A percentile compares a stretch with the other conserved stretches of the same genome.
These are phyloP conservation scores for Hydroisotoma schaefferi DNA, from an alignment of 2,888 invertebrate species.

Conservation along the genomic window DNA sequence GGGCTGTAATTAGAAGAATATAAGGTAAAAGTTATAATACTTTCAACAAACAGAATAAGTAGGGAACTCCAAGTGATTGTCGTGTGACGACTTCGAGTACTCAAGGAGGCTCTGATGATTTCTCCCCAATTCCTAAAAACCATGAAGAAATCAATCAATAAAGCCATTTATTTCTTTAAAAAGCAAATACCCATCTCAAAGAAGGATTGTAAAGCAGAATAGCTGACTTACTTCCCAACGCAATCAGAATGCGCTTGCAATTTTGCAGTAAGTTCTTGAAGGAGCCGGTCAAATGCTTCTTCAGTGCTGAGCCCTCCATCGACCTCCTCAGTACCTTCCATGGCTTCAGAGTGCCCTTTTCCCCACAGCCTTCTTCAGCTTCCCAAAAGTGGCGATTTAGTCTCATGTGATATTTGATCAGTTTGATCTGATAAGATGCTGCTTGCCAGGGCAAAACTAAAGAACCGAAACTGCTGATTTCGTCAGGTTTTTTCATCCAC, in stretches of 20 bases:
- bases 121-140: constrained; percentile 42
- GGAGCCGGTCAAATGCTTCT: constrained; percentile 45
- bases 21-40: constrained; percentile 51
- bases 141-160: neutral
- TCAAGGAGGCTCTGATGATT: constrained; percentile 42
- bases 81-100: constrained; percentile 58
- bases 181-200: constrained; percentile 8
- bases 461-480: no score
- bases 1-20: constrained; percentile 50
- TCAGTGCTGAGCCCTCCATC: constrained; percentile 41
- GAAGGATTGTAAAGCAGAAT: neutral
- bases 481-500: no score
- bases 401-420: constrained; percentile 6
- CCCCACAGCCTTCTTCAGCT: neutral
- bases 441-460: no score
- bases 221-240: constrained; percentile 36
- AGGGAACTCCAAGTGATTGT: constrained; percentile 66
- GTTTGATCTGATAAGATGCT: no score
- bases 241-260: constrained; percentile 29
- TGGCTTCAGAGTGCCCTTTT: no score
- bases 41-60: constrained; percentile 55
- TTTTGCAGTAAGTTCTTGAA: constrained; percentile 35
- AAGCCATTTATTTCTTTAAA: neutral
- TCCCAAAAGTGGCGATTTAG: neutral
- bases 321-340: constrained; percentile 10